phyloP scores from a whole-genome alignment of 1,140 invertebrate genomes.

The Drosophila ogumai region DNA sequence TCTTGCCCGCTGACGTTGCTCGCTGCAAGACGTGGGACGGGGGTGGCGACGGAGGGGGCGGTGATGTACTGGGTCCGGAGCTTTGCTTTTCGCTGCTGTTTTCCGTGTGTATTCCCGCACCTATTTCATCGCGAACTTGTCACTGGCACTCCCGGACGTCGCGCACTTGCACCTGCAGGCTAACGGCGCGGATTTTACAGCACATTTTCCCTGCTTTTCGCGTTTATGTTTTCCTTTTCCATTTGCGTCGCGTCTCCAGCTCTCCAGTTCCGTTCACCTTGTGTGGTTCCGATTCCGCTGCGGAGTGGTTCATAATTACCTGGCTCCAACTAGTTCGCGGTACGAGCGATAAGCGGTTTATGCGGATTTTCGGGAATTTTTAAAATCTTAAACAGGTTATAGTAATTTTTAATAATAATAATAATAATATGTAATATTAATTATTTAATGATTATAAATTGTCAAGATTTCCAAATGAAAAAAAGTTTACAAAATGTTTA shows the following conservation, averaged over 20 bases:
- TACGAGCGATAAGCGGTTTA: neutral
- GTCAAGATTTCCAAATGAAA: no score
- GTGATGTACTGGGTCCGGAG: slow-evolving; percentile 15
- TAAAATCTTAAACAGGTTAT: neutral
- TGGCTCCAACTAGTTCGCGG: slow-evolving; percentile 5
- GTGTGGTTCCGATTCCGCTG: slow-evolving; percentile 10
- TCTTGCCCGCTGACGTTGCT: slow-evolving; percentile 55
- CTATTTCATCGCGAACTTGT: slow-evolving; percentile 62
- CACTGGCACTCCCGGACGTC: slow-evolving; percentile 41
- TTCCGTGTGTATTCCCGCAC: slow-evolving; percentile 17
- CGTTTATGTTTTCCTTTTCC: slow-evolving; percentile 46
- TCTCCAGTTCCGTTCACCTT: slow-evolving; percentile 23
- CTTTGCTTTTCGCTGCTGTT: slow-evolving; percentile 39
- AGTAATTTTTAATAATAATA: neutral
- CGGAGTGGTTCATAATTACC: neutral
- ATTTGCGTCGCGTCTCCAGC: slow-evolving; percentile 44
- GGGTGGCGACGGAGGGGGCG: slow-evolving; percentile 6
- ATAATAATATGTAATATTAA: no score
- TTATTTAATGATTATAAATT: no score
- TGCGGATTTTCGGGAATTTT: neutral
- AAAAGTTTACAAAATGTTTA: no score
- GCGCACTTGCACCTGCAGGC: slow-evolving; percentile 34
- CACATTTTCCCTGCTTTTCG: slow-evolving; percentile 34
- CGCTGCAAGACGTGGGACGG: slow-evolving; percentile 26
- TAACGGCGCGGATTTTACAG: slow-evolving; percentile 27